A percentile compares a stretch with the other conserved stretches of the same genome.
Conservation (phyloP, 1,140 invertebrate genomes). For the Leptestheria dahalacensis region DNA sequence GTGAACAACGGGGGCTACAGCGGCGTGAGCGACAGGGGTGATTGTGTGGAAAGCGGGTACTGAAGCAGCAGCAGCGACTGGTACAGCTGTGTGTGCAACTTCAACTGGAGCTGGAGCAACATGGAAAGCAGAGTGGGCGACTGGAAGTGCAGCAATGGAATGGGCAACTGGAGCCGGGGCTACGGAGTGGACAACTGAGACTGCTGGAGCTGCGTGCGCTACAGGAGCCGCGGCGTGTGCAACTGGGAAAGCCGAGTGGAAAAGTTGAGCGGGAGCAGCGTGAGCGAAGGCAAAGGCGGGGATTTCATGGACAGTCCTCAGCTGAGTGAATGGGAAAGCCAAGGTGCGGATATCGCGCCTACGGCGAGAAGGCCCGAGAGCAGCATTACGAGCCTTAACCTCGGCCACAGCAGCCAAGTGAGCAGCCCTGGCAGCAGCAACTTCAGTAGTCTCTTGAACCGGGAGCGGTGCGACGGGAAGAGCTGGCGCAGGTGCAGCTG, state of each 20-base stretch:
- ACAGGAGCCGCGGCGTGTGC: constrained; percentile 23
- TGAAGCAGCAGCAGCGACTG: neutral
- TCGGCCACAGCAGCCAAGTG: constrained; percentile 11
- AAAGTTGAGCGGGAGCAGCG: constrained; percentile 16
- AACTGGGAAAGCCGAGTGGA: constrained; percentile 22
- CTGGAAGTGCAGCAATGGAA: neutral
- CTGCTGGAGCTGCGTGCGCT: neutral
- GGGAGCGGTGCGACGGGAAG: constrained; percentile 23
- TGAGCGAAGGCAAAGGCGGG: constrained; percentile 13
- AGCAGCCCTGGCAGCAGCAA: constrained; percentile 1
- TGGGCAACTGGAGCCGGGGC: neutral
- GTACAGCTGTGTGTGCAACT: neutral
- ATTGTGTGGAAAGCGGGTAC: too few relatives aligned
- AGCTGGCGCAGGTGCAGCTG: constrained; percentile 16
- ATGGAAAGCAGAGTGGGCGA: neutral
- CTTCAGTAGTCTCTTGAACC: constrained; percentile 25
- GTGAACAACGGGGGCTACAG: neutral
- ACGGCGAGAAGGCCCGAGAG: neutral
- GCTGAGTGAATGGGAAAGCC: constrained; percentile 3
- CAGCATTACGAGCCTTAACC: constrained; percentile 3
- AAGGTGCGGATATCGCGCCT: constrained; percentile 17
- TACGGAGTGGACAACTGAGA: neutral
- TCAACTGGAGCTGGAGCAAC: neutral
- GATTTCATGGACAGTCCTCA: constrained; percentile 11
- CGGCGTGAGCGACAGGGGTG: neutral